Percentiles rank a stretch among this genome's conserved stretches.
These are phyloP conservation scores for Probosciger aterrimus DNA, from an alignment of 2,113 vertebrate genomes.

Conservation along the genomic window DNA sequence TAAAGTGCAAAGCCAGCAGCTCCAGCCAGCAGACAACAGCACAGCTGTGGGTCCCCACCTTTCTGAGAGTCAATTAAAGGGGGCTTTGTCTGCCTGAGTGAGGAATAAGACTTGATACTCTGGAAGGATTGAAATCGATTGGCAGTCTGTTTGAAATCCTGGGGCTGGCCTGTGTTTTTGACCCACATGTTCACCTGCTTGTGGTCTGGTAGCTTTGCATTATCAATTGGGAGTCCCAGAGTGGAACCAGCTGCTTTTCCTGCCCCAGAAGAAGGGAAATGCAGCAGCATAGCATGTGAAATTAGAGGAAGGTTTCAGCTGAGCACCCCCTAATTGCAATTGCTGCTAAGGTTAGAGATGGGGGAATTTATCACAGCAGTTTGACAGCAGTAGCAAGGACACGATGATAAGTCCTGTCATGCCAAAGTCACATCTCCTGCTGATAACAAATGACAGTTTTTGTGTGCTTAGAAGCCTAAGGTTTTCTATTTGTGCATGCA, in stretches of 20 bases:
- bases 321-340: not conserved
- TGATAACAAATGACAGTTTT: not conserved
- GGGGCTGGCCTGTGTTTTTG: not conserved
- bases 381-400: constrained; percentile 17
- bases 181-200: not conserved
- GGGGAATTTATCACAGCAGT: not conserved
- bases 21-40: not conserved
- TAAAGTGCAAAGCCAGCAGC: not conserved
- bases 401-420: not conserved
- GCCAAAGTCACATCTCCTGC: not conserved
- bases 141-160: not conserved
- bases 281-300: not conserved
- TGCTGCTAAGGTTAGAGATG: not conserved
- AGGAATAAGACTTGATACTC: not conserved
- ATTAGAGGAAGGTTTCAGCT: not conserved
- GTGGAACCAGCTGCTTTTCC: not conserved
- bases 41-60: not conserved
- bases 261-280: not conserved
- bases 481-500: not conserved
- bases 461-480: not conserved
- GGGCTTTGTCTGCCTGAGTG: not conserved
- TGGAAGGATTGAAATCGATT: not conserved
- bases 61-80: not conserved
- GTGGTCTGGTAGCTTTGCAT: not conserved
- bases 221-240: not conserved